Percentiles rank a stretch among this genome's conserved stretches.
These are phyloP conservation scores for Oncorhynchus masou DNA, from an alignment of 2,113 vertebrate species.

Conservation along the genomic window DNA sequence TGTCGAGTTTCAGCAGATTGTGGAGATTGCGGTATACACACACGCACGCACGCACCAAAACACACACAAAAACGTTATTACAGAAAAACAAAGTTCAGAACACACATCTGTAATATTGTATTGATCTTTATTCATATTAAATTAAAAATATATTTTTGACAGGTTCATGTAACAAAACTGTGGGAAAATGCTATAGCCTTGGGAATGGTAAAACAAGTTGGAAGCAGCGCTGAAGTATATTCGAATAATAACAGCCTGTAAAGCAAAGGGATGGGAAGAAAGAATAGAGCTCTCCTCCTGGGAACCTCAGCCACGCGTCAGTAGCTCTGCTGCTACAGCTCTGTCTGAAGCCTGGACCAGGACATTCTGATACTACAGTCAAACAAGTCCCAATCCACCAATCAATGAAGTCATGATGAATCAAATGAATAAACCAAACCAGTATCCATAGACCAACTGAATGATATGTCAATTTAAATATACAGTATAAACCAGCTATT, in stretches of 20 bases:
- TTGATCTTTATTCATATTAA: constrained; percentile 99
- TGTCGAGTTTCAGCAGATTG: too few species aligned
- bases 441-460: background rate
- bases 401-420: background rate
- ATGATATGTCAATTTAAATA: background rate
- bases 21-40: too few species aligned
- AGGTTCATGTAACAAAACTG: constrained; percentile 99
- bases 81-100: constrained; percentile 16
- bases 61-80: background rate
- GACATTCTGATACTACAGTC: background rate
- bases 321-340: background rate
- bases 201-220: constrained; percentile 32
- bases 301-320: background rate
- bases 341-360: background rate
- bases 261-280: constrained; percentile 16
- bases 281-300: background rate
- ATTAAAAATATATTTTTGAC: constrained; percentile 99
- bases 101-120: constrained; percentile 83
- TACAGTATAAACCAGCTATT: background rate
- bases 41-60: background rate
- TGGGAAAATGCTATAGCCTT: constrained; percentile 74
- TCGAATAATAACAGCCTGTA: constrained; percentile 34
- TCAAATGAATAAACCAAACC: background rate
- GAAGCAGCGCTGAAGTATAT: background rate
- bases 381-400: background rate